A percentile compares a stretch with the other conserved stretches of the same genome.
phyloP scores from a whole-genome alignment of 2,113 vertebrate species.

The Erpornis zantholeuca region DNA sequence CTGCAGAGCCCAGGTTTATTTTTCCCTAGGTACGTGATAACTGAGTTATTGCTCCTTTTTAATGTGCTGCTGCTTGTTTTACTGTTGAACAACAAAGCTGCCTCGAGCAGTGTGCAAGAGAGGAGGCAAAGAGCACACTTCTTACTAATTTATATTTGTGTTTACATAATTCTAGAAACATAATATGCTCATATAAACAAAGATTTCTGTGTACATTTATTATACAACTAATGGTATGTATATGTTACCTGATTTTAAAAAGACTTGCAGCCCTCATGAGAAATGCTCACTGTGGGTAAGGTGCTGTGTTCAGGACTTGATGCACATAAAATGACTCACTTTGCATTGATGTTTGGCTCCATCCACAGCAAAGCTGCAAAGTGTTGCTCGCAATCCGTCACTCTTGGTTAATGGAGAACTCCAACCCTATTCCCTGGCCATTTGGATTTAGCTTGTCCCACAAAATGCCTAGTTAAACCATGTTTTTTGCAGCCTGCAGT shows the following conservation, averaged over 20 bases:
- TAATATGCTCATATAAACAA: neutral
- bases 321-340: neutral
- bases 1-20: neutral
- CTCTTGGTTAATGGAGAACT: neutral
- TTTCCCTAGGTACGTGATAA: neutral
- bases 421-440: neutral
- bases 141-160: neutral
- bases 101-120: rapidly evolving
- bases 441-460: neutral
- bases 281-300: neutral
- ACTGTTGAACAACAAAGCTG: neutral
- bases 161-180: neutral
- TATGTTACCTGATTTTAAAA: neutral
- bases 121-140: neutral
- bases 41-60: neutral
- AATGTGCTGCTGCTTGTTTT: neutral
- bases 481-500: neutral
- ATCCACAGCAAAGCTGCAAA: neutral
- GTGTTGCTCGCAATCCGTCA: neutral
- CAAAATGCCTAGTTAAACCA: neutral
- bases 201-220: neutral
- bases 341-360: neutral
- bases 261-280: neutral
- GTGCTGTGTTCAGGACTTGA: neutral
- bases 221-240: no score